These are phyloP conservation scores for Clunio marinus DNA, from an alignment of 2,888 invertebrate species.

Conservation along the genomic window DNA sequence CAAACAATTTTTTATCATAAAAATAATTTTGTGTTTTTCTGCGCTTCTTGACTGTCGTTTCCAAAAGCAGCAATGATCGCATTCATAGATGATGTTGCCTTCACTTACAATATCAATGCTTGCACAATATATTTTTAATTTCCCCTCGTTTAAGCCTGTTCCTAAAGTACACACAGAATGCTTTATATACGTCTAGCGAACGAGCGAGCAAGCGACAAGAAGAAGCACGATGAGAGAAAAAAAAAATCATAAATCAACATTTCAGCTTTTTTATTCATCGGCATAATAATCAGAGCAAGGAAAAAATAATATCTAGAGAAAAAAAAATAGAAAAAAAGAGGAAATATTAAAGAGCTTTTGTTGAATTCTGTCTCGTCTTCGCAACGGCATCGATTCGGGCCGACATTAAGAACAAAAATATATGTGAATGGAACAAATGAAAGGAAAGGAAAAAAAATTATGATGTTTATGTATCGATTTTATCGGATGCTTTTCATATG, in stretches of 20 bases:
- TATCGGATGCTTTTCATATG: not conserved
- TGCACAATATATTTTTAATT: not conserved
- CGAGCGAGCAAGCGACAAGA: not conserved
- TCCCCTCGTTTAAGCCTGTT: not conserved
- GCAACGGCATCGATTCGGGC: conserved; percentile 23
- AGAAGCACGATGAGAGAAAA: not conserved
- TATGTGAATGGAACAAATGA: too few species aligned
- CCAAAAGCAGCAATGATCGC: too few species aligned
- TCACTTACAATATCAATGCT: too few species aligned
- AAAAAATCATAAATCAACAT: conserved; percentile 25
- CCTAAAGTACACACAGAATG: not conserved
- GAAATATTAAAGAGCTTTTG: not conserved
- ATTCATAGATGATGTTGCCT: too few species aligned
- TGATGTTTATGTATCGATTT: conserved; percentile 31
- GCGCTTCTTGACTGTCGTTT: conserved; percentile 19
- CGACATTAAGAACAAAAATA: too few species aligned
- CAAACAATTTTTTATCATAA: conserved; percentile 13
- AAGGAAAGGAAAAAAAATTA: conserved; percentile 8
- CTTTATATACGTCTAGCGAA: not conserved
- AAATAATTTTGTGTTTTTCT: not conserved
- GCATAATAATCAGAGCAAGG: conserved; percentile 10
- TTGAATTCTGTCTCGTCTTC: too few species aligned
- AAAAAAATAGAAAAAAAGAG: not conserved
- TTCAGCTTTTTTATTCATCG: not conserved
- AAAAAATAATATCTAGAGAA: not conserved